A percentile compares a stretch with the other conserved stretches of the same genome.
These are phyloP conservation scores for Bombus waltoni DNA, from an alignment of 1,140 invertebrate genomes.

Conservation along the genomic window DNA sequence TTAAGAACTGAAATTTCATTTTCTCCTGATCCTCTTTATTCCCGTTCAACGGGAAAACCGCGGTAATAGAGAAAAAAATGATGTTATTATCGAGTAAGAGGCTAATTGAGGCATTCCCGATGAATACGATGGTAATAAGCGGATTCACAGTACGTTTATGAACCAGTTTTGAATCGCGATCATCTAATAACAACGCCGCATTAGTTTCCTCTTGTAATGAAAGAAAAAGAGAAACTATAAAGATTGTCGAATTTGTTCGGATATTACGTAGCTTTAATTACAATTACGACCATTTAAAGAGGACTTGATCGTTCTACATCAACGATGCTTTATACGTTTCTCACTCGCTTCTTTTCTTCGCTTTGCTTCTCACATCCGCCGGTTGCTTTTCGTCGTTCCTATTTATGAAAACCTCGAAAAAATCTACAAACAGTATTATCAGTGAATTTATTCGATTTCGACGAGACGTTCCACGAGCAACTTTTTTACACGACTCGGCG, in stretches of 20 bases:
- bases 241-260: background rate
- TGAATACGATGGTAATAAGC: conserved; percentile 13
- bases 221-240: background rate
- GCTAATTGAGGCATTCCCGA: conserved; percentile 8
- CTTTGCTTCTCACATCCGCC: no score
- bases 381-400: background rate
- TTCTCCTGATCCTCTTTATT: background rate
- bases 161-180: background rate
- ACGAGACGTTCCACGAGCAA: background rate
- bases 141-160: conserved; percentile 3
- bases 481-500: background rate
- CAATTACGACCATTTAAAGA: background rate
- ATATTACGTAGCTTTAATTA: no score
- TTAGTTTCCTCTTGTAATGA: background rate
- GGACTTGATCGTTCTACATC: background rate
- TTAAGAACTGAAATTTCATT: conserved; percentile 1
- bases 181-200: background rate
- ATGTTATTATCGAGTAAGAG: conserved; percentile 13
- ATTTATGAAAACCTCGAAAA: background rate
- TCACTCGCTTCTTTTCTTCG: no score
- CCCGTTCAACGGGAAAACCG: background rate
- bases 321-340: no score
- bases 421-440: background rate
- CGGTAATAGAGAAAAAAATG: conserved; percentile 10
- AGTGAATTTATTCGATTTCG: background rate